phyloP scores from a whole-genome alignment of 2,113 vertebrate genomes.

The Ceyx cyanopectus region DNA sequence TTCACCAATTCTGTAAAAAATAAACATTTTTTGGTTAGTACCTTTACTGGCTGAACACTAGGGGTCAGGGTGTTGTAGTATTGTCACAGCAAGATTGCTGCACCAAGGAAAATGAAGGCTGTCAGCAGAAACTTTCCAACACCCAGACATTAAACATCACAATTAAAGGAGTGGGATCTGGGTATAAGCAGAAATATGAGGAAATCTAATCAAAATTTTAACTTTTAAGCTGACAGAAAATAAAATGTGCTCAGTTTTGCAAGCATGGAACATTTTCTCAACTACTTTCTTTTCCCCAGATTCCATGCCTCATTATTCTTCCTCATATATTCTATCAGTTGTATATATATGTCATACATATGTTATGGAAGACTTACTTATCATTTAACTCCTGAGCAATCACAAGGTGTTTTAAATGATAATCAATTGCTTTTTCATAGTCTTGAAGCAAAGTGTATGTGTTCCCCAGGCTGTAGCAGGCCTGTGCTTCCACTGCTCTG shows the following conservation, averaged over 20 bases:
- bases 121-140: not conserved
- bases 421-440: constrained; percentile 94
- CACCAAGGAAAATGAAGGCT: not conserved
- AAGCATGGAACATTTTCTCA: not conserved
- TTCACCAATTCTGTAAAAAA: constrained; percentile 89
- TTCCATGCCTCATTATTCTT: not conserved
- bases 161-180: not conserved
- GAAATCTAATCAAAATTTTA: not conserved
- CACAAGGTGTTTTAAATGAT: constrained; percentile 93
- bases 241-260: not conserved
- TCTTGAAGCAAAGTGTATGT: constrained; percentile 96
- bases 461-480: constrained; percentile 97
- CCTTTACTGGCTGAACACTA: not conserved
- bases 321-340: not conserved
- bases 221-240: not conserved
- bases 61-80: not conserved
- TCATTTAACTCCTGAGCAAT: constrained; percentile 95
- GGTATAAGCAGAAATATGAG: not conserved
- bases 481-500: constrained; percentile 94
- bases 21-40: not conserved
- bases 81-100: not conserved
- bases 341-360: not conserved
- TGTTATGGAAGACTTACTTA: constrained; percentile 74
- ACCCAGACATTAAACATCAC: not conserved
- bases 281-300: not conserved